Conservation (phyloP, 2,888 invertebrate species). For the Ophion ellenae region DNA sequence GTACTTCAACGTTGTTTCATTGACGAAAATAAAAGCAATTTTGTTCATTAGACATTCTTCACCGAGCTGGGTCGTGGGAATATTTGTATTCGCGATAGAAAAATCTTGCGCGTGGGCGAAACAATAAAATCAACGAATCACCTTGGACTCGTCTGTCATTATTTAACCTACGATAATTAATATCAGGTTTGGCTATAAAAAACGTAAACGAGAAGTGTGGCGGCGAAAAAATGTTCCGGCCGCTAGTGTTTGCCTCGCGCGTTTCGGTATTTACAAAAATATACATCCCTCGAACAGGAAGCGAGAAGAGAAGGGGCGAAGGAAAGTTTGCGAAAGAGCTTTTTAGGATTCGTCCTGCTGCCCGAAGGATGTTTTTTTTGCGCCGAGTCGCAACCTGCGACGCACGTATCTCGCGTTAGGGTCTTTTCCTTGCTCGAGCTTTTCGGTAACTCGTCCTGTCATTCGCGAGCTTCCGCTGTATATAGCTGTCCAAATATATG, state of each 20-base stretch:
- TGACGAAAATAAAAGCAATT: too few species aligned
- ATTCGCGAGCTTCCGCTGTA: background rate
- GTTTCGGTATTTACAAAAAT: constrained; percentile 8
- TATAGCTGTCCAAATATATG: constrained; percentile 2
- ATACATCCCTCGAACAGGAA: constrained; percentile 23
- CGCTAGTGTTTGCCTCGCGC: too few species aligned
- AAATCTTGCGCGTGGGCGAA: too few species aligned
- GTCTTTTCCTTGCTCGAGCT: constrained; percentile 34
- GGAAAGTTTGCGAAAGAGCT: constrained; percentile 39
- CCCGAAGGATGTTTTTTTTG: constrained; percentile 1
- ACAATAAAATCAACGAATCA: too few species aligned
- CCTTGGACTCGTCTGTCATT: too few species aligned
- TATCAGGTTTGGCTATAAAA: background rate
- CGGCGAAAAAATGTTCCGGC: too few species aligned
- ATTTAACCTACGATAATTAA: too few species aligned
- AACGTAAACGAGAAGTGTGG: background rate
- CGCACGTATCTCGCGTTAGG: constrained; percentile 44
- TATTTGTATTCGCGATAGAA: too few species aligned
- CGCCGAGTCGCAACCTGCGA: constrained; percentile 9
- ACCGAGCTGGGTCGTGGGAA: too few species aligned
- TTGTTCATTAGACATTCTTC: too few species aligned
- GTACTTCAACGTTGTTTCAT: too few species aligned
- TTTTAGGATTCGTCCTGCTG: constrained; percentile 52
- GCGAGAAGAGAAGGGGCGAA: constrained; percentile 27
- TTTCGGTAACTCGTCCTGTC: constrained; percentile 35